Conservation (phyloP, 2,113 vertebrate genomes). For the Trachemys scripta region DNA sequence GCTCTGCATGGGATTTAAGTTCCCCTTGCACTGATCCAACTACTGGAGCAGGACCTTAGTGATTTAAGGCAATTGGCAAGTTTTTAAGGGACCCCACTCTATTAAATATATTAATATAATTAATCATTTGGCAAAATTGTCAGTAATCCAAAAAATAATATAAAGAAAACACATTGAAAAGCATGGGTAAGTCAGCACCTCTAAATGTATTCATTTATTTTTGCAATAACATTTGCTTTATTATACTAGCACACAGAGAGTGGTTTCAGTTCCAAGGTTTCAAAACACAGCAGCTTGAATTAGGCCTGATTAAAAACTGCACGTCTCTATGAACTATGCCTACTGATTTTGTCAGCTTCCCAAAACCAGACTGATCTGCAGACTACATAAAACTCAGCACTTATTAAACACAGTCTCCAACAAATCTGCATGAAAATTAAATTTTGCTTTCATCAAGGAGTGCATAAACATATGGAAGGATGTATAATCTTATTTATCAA, state of each 20-base stretch:
- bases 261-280: slow-evolving; percentile 2
- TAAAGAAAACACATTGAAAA: slow-evolving; percentile 25
- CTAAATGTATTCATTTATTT: slow-evolving; percentile 21
- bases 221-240: slow-evolving; percentile 33
- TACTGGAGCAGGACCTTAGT: neutral
- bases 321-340: slow-evolving; percentile 11
- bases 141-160: neutral
- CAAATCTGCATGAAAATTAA: slow-evolving; percentile 99
- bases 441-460: slow-evolving; percentile 98
- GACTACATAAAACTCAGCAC: slow-evolving; percentile 91
- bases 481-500: slow-evolving; percentile 98
- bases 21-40: neutral
- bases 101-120: slow-evolving; percentile 14
- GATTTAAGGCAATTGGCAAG: neutral
- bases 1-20: neutral
- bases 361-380: slow-evolving; percentile 78
- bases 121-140: slow-evolving; percentile 24
- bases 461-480: slow-evolving; percentile 88
- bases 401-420: slow-evolving; percentile 84
- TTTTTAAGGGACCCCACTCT: neutral
- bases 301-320: slow-evolving; percentile 52
- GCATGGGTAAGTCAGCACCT: neutral
- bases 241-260: slow-evolving; percentile 11
- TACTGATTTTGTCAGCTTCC: slow-evolving; percentile 72
- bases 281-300: slow-evolving; percentile 42